These are phyloP conservation scores for Pelusios castaneus DNA, from an alignment of 2,113 vertebrate species.

Conservation along the genomic window DNA sequence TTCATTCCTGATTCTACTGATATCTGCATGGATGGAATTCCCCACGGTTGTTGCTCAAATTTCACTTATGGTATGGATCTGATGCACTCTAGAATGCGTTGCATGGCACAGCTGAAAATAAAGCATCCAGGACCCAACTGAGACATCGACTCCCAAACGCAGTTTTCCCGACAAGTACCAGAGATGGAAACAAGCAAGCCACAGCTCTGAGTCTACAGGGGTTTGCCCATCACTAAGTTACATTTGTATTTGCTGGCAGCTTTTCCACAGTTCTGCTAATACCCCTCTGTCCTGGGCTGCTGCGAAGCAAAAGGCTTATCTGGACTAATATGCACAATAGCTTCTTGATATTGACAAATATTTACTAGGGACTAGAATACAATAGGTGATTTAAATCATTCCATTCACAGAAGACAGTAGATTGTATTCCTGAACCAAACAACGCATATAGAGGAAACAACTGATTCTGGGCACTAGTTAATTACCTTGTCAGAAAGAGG, in stretches of 20 bases:
- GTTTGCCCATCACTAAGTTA: background rate
- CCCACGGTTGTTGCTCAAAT: background rate
- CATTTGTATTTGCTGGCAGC: constrained; percentile 18
- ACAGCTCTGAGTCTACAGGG: background rate
- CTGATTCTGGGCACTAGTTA: background rate
- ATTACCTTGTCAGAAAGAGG: constrained; percentile 96
- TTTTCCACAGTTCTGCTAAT: background rate
- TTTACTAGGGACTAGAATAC: background rate
- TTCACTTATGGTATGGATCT: background rate
- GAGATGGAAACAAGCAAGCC: background rate
- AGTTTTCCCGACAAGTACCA: accelerated
- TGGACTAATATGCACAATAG: accelerated
- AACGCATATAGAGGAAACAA: background rate
- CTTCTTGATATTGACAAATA: background rate
- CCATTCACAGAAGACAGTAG: background rate
- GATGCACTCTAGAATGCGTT: background rate
- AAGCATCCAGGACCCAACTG: background rate
- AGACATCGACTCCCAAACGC: background rate
- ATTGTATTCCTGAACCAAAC: background rate
- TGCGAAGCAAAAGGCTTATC: background rate
- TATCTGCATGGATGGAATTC: background rate
- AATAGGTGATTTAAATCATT: background rate
- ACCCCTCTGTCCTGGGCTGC: background rate
- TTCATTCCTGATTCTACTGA: background rate
- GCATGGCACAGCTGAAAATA: background rate